These are phyloP conservation scores for Conopomorpha cramerella DNA, from an alignment of 1,140 invertebrate genomes.

Conservation along the genomic window DNA sequence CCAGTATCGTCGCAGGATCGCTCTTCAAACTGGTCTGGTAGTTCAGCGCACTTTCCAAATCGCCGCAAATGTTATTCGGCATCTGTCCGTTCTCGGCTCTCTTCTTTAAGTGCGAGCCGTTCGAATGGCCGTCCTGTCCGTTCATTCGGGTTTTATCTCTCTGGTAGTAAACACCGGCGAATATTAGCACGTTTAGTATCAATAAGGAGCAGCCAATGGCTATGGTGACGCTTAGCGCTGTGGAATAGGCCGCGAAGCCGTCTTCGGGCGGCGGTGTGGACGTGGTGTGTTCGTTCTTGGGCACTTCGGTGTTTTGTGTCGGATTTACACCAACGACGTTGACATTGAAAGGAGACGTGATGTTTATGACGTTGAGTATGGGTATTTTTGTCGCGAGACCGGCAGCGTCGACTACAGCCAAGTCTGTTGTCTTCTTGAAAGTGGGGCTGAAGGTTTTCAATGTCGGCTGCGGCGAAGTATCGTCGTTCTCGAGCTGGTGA, in stretches of 20 bases:
- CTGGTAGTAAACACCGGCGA: slow-evolving; percentile 93
- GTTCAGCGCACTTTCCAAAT: slow-evolving; percentile 70
- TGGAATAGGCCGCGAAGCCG: slow-evolving; percentile 85
- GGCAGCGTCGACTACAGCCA: slow-evolving; percentile 40
- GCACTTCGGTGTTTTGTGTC: slow-evolving; percentile 32
- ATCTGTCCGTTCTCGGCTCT: slow-evolving; percentile 82
- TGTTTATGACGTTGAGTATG: slow-evolving; percentile 39
- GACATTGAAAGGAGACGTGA: slow-evolving; percentile 43
- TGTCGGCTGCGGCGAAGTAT: slow-evolving; percentile 48
- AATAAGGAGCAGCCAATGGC: slow-evolving; percentile 92
- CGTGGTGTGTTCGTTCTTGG: slow-evolving; percentile 39
- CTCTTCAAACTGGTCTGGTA: slow-evolving; percentile 67
- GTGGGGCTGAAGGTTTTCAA: slow-evolving; percentile 61
- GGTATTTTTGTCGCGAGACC: slow-evolving; percentile 43
- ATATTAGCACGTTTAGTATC: slow-evolving; percentile 89
- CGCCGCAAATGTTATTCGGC: slow-evolving; percentile 82
- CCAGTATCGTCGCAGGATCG: slow-evolving; percentile 68
- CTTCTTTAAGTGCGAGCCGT: slow-evolving; percentile 67
- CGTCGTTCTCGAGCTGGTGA: slow-evolving; percentile 82
- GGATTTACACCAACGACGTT: slow-evolving; percentile 39
- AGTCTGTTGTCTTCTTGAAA: slow-evolving; percentile 60
- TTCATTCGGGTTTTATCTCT: slow-evolving; percentile 80
- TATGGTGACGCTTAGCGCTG: slow-evolving; percentile 88
- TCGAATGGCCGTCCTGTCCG: slow-evolving; percentile 57
- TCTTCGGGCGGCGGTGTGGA: slow-evolving; percentile 71